Conservation (phyloP, 2,797 vertebrate species). For the Pachyuromys duprasi region DNA sequence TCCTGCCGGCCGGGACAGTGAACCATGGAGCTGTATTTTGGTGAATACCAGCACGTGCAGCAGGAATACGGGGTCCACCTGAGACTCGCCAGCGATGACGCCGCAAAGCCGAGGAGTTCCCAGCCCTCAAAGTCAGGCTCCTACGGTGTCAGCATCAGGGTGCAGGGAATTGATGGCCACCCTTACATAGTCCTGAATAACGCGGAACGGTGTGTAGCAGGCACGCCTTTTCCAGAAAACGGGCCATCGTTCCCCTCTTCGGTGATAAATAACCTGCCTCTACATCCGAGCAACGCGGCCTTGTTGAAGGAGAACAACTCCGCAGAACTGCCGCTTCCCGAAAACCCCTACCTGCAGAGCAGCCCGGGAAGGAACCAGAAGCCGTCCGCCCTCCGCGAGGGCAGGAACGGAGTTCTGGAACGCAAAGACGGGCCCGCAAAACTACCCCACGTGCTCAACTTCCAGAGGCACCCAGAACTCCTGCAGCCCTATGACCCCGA, state of each 20-base stretch:
- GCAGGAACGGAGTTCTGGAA: conserved; percentile 86
- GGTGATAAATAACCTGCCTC: conserved; percentile 85
- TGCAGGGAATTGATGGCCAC: conserved; percentile 98
- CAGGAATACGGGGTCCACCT: conserved; percentile 88
- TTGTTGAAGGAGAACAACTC: conserved; percentile 84
- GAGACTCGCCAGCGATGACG: conserved; percentile 81
- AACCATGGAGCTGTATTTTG: conserved; percentile 94
- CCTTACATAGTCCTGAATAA: conserved; percentile 99
- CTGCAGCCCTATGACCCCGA: conserved; percentile 95
- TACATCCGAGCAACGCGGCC: conserved; percentile 87
- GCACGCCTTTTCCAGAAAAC: conserved; percentile 76
- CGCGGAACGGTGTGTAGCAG: conserved; percentile 89
- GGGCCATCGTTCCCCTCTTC: conserved; percentile 79
- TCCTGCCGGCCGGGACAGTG: conserved; percentile 60
- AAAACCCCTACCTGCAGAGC: conserved; percentile 87
- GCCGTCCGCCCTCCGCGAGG: conserved; percentile 80
- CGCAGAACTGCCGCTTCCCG: conserved; percentile 84
- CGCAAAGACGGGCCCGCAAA: conserved; percentile 86
- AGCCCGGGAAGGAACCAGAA: conserved; percentile 86
- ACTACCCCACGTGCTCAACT: conserved; percentile 91
- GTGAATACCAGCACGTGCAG: conserved; percentile 89
- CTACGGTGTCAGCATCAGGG: conserved; percentile 98
- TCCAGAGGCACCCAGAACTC: conserved; percentile 95
- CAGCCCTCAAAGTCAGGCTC: conserved; percentile 89
- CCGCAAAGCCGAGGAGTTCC: conserved; percentile 82